Conservation (phyloP, 2,113 vertebrate species). For the Pterocles orientalis region DNA sequence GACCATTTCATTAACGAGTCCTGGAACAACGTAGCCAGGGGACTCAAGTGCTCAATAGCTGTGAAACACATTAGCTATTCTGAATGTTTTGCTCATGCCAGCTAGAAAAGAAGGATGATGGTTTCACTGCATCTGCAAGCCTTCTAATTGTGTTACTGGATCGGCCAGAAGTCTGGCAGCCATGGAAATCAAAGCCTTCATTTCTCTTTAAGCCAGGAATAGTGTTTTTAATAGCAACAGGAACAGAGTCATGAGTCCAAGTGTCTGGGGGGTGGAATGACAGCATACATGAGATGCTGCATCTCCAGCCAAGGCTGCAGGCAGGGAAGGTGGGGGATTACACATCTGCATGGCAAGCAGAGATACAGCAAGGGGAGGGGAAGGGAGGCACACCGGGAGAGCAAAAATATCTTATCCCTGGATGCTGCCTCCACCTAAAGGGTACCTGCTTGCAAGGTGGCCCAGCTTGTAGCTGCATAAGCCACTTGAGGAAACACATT, state of each 20-base stretch:
- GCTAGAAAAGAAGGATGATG: conserved; percentile 1
- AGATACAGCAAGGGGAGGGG: neutral
- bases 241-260: neutral
- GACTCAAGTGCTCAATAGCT: neutral
- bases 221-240: neutral
- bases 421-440: neutral
- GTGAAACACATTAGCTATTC: neutral
- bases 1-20: neutral
- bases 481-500: neutral
- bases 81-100: neutral
- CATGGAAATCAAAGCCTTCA: neutral
- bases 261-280: neutral
- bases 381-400: neutral
- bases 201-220: neutral
- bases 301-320: neutral
- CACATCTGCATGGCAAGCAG: neutral
- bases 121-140: neutral
- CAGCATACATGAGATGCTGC: neutral
- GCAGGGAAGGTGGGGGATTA: neutral
- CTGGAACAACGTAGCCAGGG: neutral
- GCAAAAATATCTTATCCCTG: neutral
- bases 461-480: neutral
- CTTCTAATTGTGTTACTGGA: conserved; percentile 14
- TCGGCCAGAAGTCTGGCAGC: conserved; percentile 6
- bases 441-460: neutral